A percentile compares a stretch with the other conserved stretches of the same genome.
Conservation (phyloP, 2,113 vertebrate species). For the Platysternon megacephalum region DNA sequence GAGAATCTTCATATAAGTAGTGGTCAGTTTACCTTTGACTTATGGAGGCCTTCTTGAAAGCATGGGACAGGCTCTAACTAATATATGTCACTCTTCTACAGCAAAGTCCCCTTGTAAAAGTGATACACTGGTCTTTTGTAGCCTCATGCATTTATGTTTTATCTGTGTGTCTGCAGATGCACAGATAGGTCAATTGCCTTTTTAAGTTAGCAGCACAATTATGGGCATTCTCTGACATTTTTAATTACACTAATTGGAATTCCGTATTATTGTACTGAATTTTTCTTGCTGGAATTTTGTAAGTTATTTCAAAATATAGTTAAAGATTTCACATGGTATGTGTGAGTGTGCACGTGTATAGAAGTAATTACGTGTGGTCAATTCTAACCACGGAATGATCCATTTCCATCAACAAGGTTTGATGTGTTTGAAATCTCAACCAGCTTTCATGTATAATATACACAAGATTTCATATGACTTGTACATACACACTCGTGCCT, state of each 20-base stretch:
- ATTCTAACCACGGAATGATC: not conserved
- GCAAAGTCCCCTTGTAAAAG: not conserved
- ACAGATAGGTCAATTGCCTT: not conserved
- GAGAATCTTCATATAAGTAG: slow-evolving; percentile 19
- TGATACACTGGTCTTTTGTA: not conserved
- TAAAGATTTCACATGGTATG: not conserved
- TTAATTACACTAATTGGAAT: not conserved
- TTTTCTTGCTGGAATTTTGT: not conserved
- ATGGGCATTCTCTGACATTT: not conserved
- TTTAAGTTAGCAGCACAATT: not conserved
- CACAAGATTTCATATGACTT: not conserved
- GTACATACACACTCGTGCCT: not conserved
- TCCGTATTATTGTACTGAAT: not conserved
- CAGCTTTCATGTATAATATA: not conserved
- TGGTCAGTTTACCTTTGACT: slow-evolving; percentile 31
- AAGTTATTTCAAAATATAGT: not conserved
- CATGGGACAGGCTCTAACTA: not conserved
- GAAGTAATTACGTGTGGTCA: not conserved
- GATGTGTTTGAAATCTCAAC: not conserved
- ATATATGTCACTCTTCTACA: not conserved
- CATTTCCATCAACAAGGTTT: not conserved
- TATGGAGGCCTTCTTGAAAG: not conserved
- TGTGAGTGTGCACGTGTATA: not conserved
- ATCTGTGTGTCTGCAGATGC: not conserved
- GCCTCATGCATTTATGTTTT: not conserved